Conservation (phyloP, 2,797 vertebrate species). For the Bradypodion pumilum region DNA sequence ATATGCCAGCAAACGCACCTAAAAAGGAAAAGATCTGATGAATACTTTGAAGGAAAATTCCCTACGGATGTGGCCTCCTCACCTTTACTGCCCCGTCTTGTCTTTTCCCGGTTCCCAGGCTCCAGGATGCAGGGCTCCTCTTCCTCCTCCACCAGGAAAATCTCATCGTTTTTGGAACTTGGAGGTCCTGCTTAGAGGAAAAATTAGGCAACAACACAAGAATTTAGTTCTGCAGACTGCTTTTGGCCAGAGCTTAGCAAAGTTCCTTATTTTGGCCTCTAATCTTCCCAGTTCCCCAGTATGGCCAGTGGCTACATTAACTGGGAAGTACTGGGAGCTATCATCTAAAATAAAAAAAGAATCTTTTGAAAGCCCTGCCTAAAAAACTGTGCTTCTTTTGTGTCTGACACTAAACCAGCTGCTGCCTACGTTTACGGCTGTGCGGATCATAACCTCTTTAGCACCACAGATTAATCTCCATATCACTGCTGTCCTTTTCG, state of each 20-base stretch:
- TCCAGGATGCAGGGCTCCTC: not conserved
- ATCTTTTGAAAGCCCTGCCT: too few species aligned
- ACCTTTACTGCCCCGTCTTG: slow-evolving; percentile 16
- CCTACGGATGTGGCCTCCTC: not conserved
- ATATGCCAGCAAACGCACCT: not conserved
- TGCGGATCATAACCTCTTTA: too few species aligned
- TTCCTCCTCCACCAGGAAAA: slow-evolving; percentile 14
- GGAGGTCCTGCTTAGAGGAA: slow-evolving; percentile 17
- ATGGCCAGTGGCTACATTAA: not conserved
- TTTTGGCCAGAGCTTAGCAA: not conserved
- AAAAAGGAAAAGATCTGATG: not conserved
- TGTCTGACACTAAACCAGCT: too few species aligned
- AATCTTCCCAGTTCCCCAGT: not conserved
- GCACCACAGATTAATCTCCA: too few species aligned
- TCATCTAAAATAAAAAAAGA: not conserved
- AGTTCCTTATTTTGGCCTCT: not conserved
- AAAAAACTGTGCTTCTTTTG: too few species aligned
- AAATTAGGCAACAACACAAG: not conserved
- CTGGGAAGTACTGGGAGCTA: not conserved
- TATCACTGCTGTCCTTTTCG: not conserved
- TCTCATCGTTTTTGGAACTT: slow-evolving; percentile 13
- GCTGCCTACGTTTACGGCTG: too few species aligned
- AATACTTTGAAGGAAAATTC: not conserved
- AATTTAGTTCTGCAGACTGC: not conserved
- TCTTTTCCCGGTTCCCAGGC: not conserved